Evolutionary conservation across 2,113 vertebrate genomes (phyloP).

Genomic region (Dryoscopus gambensis): DNA sequence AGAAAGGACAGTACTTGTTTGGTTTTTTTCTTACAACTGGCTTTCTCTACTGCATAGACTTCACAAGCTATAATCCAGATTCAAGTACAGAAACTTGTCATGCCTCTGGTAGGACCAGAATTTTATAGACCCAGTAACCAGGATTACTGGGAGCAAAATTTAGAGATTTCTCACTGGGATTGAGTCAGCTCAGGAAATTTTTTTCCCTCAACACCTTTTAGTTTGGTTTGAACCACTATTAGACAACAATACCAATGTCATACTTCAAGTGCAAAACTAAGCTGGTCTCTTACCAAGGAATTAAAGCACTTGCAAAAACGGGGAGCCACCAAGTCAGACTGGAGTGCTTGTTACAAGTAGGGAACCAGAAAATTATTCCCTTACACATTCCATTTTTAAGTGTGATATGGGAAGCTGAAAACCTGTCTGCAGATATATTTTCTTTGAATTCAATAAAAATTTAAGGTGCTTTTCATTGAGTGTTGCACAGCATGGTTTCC

Average conservation of each 20-base stretch:
- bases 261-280: neutral
- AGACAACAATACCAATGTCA: neutral
- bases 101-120: neutral
- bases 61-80: neutral
- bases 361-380: neutral
- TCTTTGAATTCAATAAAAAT: neutral
- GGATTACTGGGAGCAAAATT: neutral
- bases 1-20: neutral
- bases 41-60: neutral
- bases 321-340: neutral
- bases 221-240: neutral
- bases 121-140: neutral
- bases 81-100: neutral
- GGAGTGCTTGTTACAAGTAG: neutral
- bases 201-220: neutral
- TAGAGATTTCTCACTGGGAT: neutral
- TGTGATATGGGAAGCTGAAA: neutral
- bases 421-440: neutral
- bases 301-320: neutral
- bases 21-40: neutral
- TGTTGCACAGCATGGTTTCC: neutral
- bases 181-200: neutral
- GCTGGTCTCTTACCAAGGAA: neutral
- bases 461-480: neutral
- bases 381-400: neutral